Evolutionary conservation across 2,797 vertebrate species (phyloP), one percentile per base, ranked within the genome.

Genomic region (Rhinella marina): DNA sequence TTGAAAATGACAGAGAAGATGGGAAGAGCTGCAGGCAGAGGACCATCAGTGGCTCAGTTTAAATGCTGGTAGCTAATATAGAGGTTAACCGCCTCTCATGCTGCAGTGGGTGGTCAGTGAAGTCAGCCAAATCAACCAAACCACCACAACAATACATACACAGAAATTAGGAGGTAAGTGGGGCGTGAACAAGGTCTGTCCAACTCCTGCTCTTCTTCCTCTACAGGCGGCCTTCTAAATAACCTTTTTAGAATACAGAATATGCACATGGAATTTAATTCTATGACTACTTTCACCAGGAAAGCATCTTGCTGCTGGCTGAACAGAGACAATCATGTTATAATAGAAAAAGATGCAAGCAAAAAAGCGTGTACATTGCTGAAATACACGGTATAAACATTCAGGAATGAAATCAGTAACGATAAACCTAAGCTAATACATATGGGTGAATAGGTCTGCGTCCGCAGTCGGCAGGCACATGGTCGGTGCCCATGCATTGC

Each of bases 31-130:
- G 79, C 41, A 61, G 84, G 84, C 84, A 62, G 32, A 23, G 57
- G 59, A 77, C 76, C 83, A 85, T 85, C 82, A 27, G 87, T 66
- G 87, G 83, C 83, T 86, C 73, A 2, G 80, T 77, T 75, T 57
- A 48, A 88, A 86, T n/a, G 83, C 83, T 76, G n/a, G 77, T 86
- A 84, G 88, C 83, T 77, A 86, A 75, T 85, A 61, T 27, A 88
- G 77, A 86, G 29, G 68, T 73, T 82, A 76, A 50, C 48, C 70
- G 68, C 68, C 14, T 54, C 56, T 77, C 66, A 32, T 75, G 73
- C 29, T 68, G 6, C 59, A 48, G 32, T 79, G 66, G 52, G 79
- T 86, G 72, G 88, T 82, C 70, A 89, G 48, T 50, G 76, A 32
- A 86, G 57, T 61, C 88, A 86, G 84, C 88, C 77, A 86, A 89